phyloP scores from a whole-genome alignment of 2,113 vertebrate genomes.

The Gnathonemus echidnorhynchus region DNA sequence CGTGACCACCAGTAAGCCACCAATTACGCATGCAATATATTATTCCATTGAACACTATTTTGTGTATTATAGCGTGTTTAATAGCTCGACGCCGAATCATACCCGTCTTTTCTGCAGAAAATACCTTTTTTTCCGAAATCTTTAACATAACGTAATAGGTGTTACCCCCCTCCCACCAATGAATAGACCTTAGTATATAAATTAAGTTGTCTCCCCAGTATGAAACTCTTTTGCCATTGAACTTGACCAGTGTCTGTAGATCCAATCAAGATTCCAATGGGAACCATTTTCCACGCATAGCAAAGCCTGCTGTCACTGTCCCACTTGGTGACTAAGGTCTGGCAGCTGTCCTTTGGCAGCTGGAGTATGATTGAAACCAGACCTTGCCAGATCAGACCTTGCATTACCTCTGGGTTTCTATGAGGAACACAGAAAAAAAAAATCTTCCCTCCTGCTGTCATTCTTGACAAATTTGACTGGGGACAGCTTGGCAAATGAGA shows the following conservation, averaged over 20 bases:
- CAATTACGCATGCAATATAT: background rate
- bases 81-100: background rate
- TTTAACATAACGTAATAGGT: background rate
- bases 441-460: background rate
- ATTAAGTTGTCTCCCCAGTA: background rate
- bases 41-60: background rate
- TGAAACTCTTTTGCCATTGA: background rate
- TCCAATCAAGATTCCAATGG: background rate
- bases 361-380: background rate
- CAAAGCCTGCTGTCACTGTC: background rate
- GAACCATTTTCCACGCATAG: background rate
- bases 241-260: background rate
- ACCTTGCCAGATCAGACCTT: background rate
- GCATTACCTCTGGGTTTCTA: background rate
- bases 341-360: background rate
- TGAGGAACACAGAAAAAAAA: background rate
- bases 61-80: background rate
- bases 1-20: background rate
- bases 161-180: background rate
- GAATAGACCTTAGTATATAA: background rate
- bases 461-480: background rate
- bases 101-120: background rate
- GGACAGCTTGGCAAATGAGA: background rate
- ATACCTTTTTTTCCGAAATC: background rate
- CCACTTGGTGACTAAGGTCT: background rate